These are phyloP conservation scores for Catagonus wagneri DNA, from an alignment of 2,113 vertebrate species.

Conservation along the genomic window DNA sequence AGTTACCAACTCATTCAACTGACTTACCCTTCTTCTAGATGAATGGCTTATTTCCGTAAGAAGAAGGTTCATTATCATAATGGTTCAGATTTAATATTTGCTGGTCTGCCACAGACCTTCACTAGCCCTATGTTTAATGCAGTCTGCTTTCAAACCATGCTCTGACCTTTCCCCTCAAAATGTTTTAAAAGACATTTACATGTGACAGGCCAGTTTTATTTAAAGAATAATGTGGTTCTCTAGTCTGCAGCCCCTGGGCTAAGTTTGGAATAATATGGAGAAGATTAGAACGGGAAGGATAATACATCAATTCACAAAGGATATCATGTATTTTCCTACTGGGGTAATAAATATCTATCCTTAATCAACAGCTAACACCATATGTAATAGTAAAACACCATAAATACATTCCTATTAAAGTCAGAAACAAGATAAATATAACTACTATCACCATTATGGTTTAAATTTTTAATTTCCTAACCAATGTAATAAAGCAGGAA, in stretches of 20 bases:
- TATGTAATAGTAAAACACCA: neutral
- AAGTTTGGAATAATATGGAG: constrained; percentile 51
- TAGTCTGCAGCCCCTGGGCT: neutral
- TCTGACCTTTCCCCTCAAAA: constrained; percentile 30
- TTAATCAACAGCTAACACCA: constrained; percentile 2
- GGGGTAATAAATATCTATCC: neutral
- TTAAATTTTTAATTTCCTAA: constrained; percentile 21
- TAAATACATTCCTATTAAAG: neutral
- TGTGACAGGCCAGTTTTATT: constrained; percentile 38
- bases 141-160: constrained; percentile 33
- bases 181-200: constrained; percentile 61
- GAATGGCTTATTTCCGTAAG: constrained; percentile 37
- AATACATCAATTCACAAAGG: constrained; percentile 37
- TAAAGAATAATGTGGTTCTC: neutral
- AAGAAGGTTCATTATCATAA: constrained; percentile 41
- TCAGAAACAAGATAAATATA: constrained; percentile 12
- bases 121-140: constrained; percentile 2
- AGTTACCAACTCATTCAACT: constrained; percentile 41
- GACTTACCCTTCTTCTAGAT: constrained; percentile 28
- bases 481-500: constrained; percentile 1
- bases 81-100: constrained; percentile 51
- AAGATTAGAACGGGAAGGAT: constrained; percentile 33
- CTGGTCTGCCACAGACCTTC: neutral
- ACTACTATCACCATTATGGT: neutral
- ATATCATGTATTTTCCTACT: neutral